A percentile compares a stretch with the other conserved stretches of the same genome.
phyloP scores from a whole-genome alignment of 53 echinoderm and acorn worm species.

The Patiria pectinifera region DNA sequence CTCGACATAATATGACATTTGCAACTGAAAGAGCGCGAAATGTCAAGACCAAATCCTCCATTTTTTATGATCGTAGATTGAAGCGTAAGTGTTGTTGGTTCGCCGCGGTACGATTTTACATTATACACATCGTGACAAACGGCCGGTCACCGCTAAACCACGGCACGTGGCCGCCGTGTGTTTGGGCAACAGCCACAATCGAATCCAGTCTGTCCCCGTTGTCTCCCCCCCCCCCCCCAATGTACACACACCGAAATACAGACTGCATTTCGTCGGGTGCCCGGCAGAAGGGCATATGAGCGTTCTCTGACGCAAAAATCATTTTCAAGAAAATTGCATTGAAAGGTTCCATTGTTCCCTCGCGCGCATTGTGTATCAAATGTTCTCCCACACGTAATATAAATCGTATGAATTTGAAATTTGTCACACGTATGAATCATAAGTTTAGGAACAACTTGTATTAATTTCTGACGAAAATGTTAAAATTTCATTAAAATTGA shows the following conservation, averaged over 20 bases:
- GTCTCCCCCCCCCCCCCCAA: no score
- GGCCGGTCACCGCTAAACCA: background rate
- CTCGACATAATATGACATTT: background rate
- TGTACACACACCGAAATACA: background rate
- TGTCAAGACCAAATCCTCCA: background rate
- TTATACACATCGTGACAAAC: background rate
- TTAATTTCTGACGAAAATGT: no score
- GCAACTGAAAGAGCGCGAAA: background rate
- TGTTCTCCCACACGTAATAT: no score
- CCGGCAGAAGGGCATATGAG: no score
- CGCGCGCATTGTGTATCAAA: no score
- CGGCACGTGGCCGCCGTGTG: slow-evolving; percentile 4
- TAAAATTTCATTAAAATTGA: no score
- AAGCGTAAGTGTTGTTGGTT: background rate
- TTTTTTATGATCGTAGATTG: background rate
- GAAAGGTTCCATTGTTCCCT: no score
- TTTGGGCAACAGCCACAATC: background rate
- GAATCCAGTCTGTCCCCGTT: background rate
- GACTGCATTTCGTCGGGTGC: no score
- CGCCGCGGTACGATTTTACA: background rate
- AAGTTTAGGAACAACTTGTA: no score
- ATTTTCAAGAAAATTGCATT: background rate
- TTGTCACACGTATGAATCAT: no score
- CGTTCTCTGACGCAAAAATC: no score
- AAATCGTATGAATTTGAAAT: no score